Evolutionary conservation across 2,888 invertebrate species (phyloP), one percentile per base, ranked within the genome.

Genomic region (Gibbula magus): DNA sequence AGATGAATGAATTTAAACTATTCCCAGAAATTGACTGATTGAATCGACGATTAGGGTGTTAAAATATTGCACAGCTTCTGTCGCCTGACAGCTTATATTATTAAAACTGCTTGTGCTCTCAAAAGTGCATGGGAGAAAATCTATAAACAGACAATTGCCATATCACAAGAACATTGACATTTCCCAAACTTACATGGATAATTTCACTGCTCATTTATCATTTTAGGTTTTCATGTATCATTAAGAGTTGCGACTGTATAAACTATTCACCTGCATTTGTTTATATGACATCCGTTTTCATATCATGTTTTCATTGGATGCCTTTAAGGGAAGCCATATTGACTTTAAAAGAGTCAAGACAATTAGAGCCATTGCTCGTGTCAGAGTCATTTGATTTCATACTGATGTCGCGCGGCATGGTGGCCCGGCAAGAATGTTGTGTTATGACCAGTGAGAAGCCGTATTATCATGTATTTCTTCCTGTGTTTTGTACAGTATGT

Each of bases 291-390:
- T 75, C 54, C 29, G 39, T 75, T 75, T 52, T 75, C 74, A 75
- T 35, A 75, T 54, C 53, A 53, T 75, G 75, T 75, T 75, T 66
- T 74, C 73, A 73, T 73, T 73, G 78, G 78, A 70, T 53, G 73
- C 75, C 32, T 75, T 75, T 75, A 75, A 54, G 75, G 53, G 35
- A 75, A 75, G 75, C 52, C 29, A 54, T 54, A 32, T 53, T 74
- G 67, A 67, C 35, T 67, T 56, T 56, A 53, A 52, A 75, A 75
- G 32, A 75, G 25, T 56, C 20, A 56, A 56, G 20, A 45, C 45
- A 45, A 10, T 45, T 25, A 35, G 39, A 70, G 70, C 70, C 39
- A 70, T 35, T 39, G 20, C 20, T 35, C 70, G 35, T 18, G n/a
- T n/a, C n/a, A n/a, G 35, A 70, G 35, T 70, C 70, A 52, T 53